Conservation (phyloP, 30 jellyfish, hydroid and myxozoan genomes). For the Phacellophora camtschatica region DNA sequence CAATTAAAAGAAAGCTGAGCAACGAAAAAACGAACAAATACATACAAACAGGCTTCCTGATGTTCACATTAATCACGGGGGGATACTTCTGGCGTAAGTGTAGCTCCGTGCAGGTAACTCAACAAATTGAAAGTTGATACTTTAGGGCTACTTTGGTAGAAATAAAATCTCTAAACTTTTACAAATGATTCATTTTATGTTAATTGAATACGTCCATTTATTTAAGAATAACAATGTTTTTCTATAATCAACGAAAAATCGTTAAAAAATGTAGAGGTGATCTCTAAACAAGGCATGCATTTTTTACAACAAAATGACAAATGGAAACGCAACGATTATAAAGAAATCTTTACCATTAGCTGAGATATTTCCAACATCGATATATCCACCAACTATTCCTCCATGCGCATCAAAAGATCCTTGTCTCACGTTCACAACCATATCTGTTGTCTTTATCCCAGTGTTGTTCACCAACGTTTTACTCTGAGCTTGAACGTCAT, state of each 20-base stretch:
- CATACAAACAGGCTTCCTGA: too few species aligned
- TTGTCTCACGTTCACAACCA: conserved; percentile 69
- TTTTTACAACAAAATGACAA: neutral
- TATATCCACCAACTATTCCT: conserved; percentile 91
- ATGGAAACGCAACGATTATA: neutral
- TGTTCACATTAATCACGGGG: too few species aligned
- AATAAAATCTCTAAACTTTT: too few species aligned
- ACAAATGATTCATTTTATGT: too few species aligned
- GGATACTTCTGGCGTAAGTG: too few species aligned
- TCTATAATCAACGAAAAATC: too few species aligned
- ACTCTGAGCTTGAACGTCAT: conserved; percentile 73
- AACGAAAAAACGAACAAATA: neutral
- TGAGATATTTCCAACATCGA: conserved; percentile 73
- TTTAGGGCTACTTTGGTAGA: too few species aligned
- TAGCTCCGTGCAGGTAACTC: too few species aligned
- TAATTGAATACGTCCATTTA: too few species aligned
- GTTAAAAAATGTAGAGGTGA: too few species aligned
- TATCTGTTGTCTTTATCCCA: conserved; percentile 59
- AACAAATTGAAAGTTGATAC: too few species aligned
- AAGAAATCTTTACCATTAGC: conserved; percentile 68
- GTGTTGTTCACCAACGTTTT: conserved; percentile 67
- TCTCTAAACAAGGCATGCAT: neutral
- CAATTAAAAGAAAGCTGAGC: neutral
- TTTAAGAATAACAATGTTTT: too few species aligned
- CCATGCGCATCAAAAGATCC: conserved; percentile 97